Percentiles rank a stretch among this genome's conserved stretches.
phyloP scores from a whole-genome alignment of 2,888 invertebrate genomes.

The Dioctria linearis region DNA sequence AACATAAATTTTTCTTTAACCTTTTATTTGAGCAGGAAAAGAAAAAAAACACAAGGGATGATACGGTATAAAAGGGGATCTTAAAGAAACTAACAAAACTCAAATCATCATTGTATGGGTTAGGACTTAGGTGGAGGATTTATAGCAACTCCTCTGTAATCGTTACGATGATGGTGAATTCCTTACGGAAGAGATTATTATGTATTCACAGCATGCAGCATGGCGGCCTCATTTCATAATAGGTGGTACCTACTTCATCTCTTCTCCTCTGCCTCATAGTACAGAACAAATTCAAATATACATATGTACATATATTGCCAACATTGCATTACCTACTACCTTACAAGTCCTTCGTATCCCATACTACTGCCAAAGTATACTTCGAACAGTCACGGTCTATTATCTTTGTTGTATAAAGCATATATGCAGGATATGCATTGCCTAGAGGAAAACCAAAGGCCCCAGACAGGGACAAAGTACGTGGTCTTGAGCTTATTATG shows the following conservation, averaged over 20 bases:
- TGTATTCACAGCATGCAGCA: constrained; percentile 49
- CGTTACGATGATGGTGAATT: not conserved
- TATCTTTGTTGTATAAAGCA: constrained; percentile 1
- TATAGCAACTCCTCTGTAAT: too few relatives aligned
- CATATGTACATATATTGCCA: not conserved
- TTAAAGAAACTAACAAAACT: not conserved
- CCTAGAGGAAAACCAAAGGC: not conserved
- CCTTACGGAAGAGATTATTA: constrained; percentile 13
- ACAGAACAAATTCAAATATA: not conserved
- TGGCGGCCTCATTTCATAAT: constrained; percentile 36
- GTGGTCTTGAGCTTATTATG: constrained; percentile 56
- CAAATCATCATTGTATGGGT: not conserved
- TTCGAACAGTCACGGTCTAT: not conserved
- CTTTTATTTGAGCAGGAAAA: constrained; percentile 40
- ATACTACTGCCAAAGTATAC: not conserved
- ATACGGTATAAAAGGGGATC: not conserved
- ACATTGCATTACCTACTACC: not conserved
- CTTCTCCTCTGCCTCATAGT: constrained; percentile 5
- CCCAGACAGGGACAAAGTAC: constrained; percentile 37
- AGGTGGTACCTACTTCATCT: not conserved
- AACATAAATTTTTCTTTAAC: constrained; percentile 42
- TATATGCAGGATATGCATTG: not conserved
- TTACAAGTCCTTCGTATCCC: not conserved
- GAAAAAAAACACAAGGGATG: constrained; percentile 8
- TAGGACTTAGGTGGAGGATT: too few relatives aligned